These are phyloP conservation scores for Daktulosphaira vitifoliae DNA, from an alignment of 1,140 invertebrate genomes.

Conservation along the genomic window DNA sequence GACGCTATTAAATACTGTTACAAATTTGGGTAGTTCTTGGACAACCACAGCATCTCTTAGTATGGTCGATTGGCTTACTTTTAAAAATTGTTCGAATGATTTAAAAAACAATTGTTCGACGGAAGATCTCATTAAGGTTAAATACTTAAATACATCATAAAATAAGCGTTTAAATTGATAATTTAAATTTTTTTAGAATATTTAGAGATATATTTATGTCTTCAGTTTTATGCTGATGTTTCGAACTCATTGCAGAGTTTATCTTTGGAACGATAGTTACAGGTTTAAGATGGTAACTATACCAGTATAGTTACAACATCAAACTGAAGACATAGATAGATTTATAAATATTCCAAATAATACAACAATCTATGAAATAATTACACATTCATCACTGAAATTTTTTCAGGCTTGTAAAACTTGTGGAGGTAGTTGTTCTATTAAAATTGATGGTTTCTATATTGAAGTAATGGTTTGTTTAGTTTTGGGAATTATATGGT, in stretches of 20 bases:
- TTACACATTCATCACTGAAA: no score
- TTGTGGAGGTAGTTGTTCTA: background rate
- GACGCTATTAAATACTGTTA: constrained; percentile 94
- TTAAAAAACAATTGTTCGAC: background rate
- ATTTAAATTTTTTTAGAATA: no score
- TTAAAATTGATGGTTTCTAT: background rate
- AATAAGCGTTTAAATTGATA: no score
- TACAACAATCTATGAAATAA: no score
- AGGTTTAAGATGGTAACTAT: no score
- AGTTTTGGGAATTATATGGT: background rate
- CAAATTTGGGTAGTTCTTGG: constrained; percentile 96
- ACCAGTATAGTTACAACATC: no score
- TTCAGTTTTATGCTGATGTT: no score
- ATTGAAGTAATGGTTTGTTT: background rate
- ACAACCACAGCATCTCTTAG: constrained; percentile 84
- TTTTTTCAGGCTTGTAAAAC: background rate
- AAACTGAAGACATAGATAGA: no score
- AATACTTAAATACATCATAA: background rate
- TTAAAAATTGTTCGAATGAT: constrained; percentile 53
- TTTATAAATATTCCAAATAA: no score
- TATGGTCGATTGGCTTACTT: constrained; percentile 82
- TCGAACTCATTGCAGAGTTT: no score
- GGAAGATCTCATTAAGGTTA: background rate
- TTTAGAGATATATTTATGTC: no score
- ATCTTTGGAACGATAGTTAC: no score